phyloP scores from a whole-genome alignment of 2,797 vertebrate genomes.

The Dromococcyx pavoninus region DNA sequence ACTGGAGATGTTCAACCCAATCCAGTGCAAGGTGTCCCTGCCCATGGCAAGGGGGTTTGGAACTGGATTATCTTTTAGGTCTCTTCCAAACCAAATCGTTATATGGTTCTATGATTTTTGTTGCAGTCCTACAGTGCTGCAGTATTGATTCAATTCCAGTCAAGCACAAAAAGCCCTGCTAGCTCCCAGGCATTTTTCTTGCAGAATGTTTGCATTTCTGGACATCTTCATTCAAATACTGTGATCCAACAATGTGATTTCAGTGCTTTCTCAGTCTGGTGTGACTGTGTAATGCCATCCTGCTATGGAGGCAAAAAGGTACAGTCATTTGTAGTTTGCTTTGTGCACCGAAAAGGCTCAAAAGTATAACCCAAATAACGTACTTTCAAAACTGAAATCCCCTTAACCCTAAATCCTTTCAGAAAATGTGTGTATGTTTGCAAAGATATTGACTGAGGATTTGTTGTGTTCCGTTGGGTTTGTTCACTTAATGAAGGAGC shows the following conservation, averaged over 20 bases:
- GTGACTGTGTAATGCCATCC: not conserved
- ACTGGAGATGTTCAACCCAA: too few species aligned
- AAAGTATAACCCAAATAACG: not conserved
- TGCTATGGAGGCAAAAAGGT: not conserved
- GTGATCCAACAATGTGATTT: not conserved
- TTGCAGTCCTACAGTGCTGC: not conserved
- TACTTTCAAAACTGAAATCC: not conserved
- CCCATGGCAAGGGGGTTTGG: too few species aligned
- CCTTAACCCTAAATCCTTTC: not conserved
- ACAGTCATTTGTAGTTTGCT: not conserved
- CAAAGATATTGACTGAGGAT: not conserved
- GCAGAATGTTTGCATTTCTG: fast-evolving
- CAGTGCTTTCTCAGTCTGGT: not conserved
- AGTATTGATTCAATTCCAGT: not conserved
- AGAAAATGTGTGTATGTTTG: not conserved
- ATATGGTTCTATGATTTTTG: not conserved
- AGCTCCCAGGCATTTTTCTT: not conserved
- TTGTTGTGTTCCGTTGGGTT: not conserved
- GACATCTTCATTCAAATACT: not conserved
- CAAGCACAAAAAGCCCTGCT: not conserved
- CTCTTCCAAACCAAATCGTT: too few species aligned
- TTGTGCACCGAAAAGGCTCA: not conserved
- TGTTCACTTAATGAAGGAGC: not conserved
- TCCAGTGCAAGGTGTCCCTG: too few species aligned
- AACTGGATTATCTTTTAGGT: too few species aligned